Percentiles rank a stretch among this genome's conserved stretches.
These are phyloP conservation scores for Cynopterus sphinx DNA, from an alignment of 2,797 vertebrate species.

Conservation along the genomic window DNA sequence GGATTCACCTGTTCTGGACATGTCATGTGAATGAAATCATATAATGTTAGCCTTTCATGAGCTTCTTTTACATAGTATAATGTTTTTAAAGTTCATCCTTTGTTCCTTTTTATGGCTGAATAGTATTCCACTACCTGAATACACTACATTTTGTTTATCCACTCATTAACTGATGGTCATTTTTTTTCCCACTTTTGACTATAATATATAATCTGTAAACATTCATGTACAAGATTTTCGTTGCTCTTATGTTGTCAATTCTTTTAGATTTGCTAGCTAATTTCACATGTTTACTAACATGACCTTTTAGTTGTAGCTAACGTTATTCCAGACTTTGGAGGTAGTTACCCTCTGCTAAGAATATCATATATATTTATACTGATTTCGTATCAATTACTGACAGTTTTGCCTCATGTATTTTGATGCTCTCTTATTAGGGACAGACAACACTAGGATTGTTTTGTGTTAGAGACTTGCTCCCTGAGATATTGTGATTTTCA, in stretches of 20 bases:
- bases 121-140: background rate
- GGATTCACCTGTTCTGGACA: background rate
- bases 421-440: background rate
- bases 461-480: background rate
- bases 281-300: background rate
- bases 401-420: background rate
- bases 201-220: background rate
- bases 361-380: background rate
- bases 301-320: background rate
- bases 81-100: background rate
- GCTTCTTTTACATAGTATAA: background rate
- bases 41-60: background rate
- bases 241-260: background rate
- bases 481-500: background rate
- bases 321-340: background rate
- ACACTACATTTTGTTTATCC: background rate
- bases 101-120: background rate
- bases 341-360: background rate
- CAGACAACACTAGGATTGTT: background rate
- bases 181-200: background rate
- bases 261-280: background rate
- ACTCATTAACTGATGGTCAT: background rate
- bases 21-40: background rate
- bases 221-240: background rate
- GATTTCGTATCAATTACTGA: background rate